Conservation (phyloP, 2,113 vertebrate species). For the Zeus faber region DNA sequence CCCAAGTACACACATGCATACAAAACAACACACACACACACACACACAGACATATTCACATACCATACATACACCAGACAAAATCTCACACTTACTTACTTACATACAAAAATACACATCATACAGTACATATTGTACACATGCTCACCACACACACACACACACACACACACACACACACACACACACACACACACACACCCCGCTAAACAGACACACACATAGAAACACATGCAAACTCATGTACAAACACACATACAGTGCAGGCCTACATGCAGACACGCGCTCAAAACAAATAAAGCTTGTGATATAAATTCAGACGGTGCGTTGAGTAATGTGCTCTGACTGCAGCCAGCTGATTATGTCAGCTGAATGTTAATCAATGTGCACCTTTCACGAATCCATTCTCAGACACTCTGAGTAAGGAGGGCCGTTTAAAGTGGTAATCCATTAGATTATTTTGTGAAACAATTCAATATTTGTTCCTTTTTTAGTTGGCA, state of each 20-base stretch:
- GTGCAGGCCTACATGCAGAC: neutral
- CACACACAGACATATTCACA: conserved; percentile 7
- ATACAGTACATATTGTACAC: too few species aligned
- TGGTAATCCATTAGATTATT: too few species aligned
- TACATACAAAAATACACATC: neutral
- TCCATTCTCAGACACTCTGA: too few species aligned
- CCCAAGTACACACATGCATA: neutral
- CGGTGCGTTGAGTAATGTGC: too few species aligned
- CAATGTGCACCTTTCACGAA: too few species aligned
- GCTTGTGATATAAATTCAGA: too few species aligned
- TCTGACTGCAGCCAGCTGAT: too few species aligned
- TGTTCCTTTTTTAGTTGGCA: too few species aligned
- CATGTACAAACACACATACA: neutral
- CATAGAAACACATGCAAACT: neutral
- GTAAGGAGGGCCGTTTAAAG: too few species aligned
- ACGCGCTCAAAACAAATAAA: conserved; percentile 23
- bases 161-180: conserved; percentile 4
- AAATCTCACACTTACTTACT: neutral
- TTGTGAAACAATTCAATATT: too few species aligned
- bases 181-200: conserved; percentile 7
- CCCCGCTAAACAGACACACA: neutral
- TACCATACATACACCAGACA: neutral
- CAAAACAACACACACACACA: neutral
- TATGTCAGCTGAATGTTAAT: too few species aligned
- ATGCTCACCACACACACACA: conserved; percentile 2